Percentiles rank a stretch among this genome's conserved stretches.
phyloP scores from a whole-genome alignment of 1,140 invertebrate species.

The Aplysia californica region DNA sequence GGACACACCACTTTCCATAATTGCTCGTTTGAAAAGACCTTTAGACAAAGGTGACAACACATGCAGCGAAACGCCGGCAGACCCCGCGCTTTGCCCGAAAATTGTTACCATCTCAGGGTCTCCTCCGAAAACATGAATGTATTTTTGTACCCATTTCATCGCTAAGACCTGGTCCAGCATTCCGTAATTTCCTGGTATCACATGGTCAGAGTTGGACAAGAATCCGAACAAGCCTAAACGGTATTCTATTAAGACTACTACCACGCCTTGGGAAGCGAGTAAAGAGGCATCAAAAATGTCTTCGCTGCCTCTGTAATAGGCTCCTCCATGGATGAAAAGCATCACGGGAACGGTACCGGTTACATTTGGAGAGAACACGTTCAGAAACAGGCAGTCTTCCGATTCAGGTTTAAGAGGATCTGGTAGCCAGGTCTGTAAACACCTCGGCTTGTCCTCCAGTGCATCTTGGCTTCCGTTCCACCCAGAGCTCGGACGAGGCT shows the following conservation, averaged over 20 bases:
- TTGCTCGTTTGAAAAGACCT: slow-evolving; percentile 32
- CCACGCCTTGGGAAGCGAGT: slow-evolving; percentile 82
- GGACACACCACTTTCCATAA: slow-evolving; percentile 32
- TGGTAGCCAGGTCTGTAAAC: too few species aligned
- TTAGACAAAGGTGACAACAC: slow-evolving; percentile 43
- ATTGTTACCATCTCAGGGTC: slow-evolving; percentile 87
- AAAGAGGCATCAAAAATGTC: slow-evolving; percentile 85
- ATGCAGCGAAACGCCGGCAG: slow-evolving; percentile 62
- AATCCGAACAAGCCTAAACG: slow-evolving; percentile 85
- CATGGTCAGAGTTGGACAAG: slow-evolving; percentile 88
- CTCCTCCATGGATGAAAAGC: slow-evolving; percentile 95
- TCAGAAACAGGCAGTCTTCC: slow-evolving; percentile 94
- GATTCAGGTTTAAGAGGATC: too few species aligned
- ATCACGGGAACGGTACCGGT: slow-evolving; percentile 79
- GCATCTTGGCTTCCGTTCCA: too few species aligned
- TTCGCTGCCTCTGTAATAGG: slow-evolving; percentile 87
- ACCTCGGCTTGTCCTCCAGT: too few species aligned
- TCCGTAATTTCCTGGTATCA: slow-evolving; percentile 96
- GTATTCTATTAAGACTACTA: slow-evolving; percentile 94
- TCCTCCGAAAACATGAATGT: slow-evolving; percentile 89
- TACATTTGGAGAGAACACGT: slow-evolving; percentile 79
- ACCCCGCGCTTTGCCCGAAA: slow-evolving; percentile 92
- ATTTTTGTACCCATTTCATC: slow-evolving; percentile 89
- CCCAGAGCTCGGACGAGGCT: too few species aligned
- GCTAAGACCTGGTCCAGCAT: slow-evolving; percentile 92